Evolutionary conservation across 2,113 vertebrate genomes (phyloP).

Genomic region (Chloropsis cyanopogon): DNA sequence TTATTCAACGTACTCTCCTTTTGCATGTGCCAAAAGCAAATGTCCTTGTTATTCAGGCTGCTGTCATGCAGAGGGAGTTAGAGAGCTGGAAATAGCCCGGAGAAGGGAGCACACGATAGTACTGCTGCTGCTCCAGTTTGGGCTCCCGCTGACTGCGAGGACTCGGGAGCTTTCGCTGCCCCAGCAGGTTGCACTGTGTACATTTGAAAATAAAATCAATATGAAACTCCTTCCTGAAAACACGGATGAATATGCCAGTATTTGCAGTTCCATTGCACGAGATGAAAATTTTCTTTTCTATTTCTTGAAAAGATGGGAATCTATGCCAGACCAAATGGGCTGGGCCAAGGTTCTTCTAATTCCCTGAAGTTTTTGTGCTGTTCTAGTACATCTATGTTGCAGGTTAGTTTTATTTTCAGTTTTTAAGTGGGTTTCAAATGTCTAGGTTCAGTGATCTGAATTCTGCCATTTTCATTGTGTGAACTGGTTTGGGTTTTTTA

Average conservation of each 20-base stretch:
- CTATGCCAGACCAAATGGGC: not conserved
- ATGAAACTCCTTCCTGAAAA: not conserved
- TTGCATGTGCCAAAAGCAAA: slow-evolving; percentile 56
- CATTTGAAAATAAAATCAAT: not conserved
- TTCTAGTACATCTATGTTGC: not conserved
- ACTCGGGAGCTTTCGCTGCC: not conserved
- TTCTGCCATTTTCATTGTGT: not conserved
- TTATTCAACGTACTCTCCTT: rapidly evolving
- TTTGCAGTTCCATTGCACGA: not conserved
- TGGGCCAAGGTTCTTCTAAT: not conserved
- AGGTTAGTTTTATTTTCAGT: not conserved
- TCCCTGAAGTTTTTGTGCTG: not conserved
- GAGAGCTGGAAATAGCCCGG: slow-evolving; percentile 71
- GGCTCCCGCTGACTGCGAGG: not conserved
- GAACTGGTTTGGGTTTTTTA: not conserved
- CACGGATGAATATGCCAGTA: not conserved
- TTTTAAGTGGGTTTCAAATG: not conserved
- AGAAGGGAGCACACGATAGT: slow-evolving; percentile 57
- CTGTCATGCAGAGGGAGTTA: slow-evolving; percentile 77
- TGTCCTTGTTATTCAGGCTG: slow-evolving; percentile 68
- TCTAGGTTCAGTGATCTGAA: not conserved
- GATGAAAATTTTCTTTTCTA: not conserved
- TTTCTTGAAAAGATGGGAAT: not conserved
- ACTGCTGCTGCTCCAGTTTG: slow-evolving; percentile 70
- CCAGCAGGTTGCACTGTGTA: not conserved